phyloP scores from a whole-genome alignment of 2,888 invertebrate genomes.

The Pseudococcus jackbeardsleyi region DNA sequence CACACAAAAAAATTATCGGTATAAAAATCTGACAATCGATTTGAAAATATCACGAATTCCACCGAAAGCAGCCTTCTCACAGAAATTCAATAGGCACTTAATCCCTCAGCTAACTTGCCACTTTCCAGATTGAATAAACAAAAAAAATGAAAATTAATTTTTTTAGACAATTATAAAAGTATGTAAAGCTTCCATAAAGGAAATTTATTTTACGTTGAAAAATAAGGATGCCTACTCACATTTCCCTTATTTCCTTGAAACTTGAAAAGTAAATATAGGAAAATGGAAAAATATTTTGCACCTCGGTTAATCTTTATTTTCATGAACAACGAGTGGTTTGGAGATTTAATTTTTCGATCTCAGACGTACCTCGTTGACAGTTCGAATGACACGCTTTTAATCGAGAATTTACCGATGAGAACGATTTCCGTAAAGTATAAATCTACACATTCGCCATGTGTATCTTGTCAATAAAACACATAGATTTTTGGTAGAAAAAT shows the following conservation, averaged over 20 bases:
- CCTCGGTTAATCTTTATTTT: neutral
- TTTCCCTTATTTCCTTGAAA: neutral
- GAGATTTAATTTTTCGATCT: neutral
- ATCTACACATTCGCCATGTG: neutral
- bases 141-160: neutral
- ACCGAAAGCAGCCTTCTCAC: neutral
- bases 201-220: neutral
- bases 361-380: too few relatives aligned
- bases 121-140: neutral
- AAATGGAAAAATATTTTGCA: neutral
- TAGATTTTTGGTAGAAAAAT: neutral
- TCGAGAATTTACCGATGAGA: neutral
- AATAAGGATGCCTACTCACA: neutral
- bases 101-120: neutral
- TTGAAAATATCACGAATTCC: neutral
- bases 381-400: neutral
- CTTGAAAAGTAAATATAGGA: slow-evolving; percentile 10
- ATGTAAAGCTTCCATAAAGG: neutral
- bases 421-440: neutral
- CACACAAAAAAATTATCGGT: too few relatives aligned
- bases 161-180: neutral
- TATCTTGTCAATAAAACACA: neutral
- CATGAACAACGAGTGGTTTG: neutral
- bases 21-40: too few relatives aligned
- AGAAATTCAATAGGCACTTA: neutral